These are phyloP conservation scores for Peromyscus eremicus DNA, from an alignment of 2,797 vertebrate species.

Conservation along the genomic window DNA sequence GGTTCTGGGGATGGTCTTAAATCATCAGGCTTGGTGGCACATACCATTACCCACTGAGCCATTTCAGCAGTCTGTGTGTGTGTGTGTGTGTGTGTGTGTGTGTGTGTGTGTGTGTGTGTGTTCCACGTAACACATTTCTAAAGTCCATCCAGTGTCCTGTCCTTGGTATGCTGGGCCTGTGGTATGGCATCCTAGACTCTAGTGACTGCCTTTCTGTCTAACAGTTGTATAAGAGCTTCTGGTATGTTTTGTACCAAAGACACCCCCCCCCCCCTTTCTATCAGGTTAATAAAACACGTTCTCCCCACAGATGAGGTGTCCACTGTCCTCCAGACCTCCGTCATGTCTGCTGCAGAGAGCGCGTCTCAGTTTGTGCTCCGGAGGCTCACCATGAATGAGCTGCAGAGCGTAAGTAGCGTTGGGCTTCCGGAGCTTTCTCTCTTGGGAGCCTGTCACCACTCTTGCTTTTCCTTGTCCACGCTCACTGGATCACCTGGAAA, in stretches of 20 bases:
- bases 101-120: not conserved
- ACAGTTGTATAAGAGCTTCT: not conserved
- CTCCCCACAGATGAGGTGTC: constrained; percentile 88
- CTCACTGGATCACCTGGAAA: not conserved
- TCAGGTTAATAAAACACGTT: not conserved
- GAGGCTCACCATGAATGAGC: constrained; percentile 90
- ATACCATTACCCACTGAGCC: not conserved
- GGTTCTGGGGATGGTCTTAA: not conserved
- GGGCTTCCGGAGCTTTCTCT: not conserved
- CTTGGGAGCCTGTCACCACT: too few relatives aligned
- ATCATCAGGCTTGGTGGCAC: not conserved
- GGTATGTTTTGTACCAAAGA: not conserved
- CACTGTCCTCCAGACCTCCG: constrained; percentile 84
- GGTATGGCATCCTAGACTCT: not conserved
- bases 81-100: not conserved
- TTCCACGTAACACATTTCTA: not conserved
- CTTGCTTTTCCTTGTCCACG: not conserved
- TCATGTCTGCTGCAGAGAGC: constrained; percentile 87
- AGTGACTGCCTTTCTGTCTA: not conserved
- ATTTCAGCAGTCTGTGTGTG: not conserved
- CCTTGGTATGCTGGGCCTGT: not conserved
- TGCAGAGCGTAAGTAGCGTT: constrained; percentile 87
- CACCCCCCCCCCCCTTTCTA: not conserved
- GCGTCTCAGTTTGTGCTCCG: constrained; percentile 92
- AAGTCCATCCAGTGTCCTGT: not conserved